Conservation (phyloP, 2,113 vertebrate species). For the Leiothrix lutea region DNA sequence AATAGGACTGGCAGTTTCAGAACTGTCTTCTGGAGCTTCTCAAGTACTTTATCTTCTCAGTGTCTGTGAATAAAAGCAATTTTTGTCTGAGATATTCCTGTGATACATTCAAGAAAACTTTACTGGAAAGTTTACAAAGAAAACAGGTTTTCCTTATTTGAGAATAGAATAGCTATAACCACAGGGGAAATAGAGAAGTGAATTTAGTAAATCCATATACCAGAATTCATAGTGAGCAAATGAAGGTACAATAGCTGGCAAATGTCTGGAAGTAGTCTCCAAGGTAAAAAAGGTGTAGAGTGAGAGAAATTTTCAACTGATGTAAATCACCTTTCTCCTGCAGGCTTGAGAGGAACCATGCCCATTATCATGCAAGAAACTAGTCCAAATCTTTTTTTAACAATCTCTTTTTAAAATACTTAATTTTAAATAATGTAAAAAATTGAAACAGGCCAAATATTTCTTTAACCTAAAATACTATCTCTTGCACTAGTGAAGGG, state of each 20-base stretch:
- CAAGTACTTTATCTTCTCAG: background rate
- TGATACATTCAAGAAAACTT: background rate
- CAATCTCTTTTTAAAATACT: background rate
- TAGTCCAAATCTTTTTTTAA: background rate
- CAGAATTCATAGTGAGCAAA: background rate
- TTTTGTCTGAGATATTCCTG: background rate
- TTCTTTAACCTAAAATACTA: background rate
- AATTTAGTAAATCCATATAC: background rate
- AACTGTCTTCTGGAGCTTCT: background rate
- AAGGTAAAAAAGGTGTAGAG: background rate
- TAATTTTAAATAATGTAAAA: background rate
- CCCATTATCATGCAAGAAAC: background rate
- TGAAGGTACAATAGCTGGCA: background rate
- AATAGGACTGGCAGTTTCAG: background rate
- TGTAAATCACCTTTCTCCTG: background rate
- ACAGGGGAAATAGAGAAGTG: background rate
- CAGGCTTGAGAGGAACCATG: background rate
- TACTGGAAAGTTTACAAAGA: background rate
- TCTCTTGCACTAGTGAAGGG: background rate
- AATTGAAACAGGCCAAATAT: background rate
- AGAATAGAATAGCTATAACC: background rate
- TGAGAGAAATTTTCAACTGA: background rate
- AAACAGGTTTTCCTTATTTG: background rate
- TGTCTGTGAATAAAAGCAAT: background rate
- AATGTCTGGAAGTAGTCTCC: background rate